A percentile compares a stretch with the other conserved stretches of the same genome.
These are phyloP conservation scores for Eupithecia inturbata DNA, from an alignment of 2,888 invertebrate genomes.

Conservation along the genomic window DNA sequence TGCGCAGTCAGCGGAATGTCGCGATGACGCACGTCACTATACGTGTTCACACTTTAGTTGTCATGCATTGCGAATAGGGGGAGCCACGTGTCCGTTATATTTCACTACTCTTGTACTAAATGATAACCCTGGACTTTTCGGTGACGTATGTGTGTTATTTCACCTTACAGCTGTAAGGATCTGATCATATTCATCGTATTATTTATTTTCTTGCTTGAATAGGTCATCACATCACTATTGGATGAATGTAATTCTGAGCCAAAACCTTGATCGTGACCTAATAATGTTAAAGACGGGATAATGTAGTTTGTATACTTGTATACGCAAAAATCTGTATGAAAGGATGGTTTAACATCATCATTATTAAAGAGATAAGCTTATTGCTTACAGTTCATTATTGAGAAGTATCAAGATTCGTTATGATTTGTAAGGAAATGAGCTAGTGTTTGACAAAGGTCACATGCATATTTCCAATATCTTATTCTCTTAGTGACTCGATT, in stretches of 20 bases:
- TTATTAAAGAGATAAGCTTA: not conserved
- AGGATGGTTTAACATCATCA: not conserved
- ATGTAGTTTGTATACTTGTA: not conserved
- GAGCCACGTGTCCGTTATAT: not conserved
- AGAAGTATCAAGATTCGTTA: not conserved
- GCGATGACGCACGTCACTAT: constrained; percentile 24
- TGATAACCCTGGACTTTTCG: not conserved
- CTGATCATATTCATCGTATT: not conserved
- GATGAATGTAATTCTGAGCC: not conserved
- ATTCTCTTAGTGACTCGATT: not conserved
- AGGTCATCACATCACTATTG: too few species aligned
- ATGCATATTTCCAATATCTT: not conserved
- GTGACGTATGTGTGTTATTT: not conserved
- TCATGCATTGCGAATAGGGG: constrained; percentile 14
- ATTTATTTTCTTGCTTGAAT: not conserved
- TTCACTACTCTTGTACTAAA: not conserved
- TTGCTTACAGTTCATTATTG: not conserved
- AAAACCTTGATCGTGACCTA: not conserved
- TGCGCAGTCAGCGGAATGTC: constrained; percentile 44
- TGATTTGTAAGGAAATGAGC: not conserved
- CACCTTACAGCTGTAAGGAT: not conserved
- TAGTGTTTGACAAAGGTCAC: not conserved
- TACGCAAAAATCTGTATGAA: not conserved
- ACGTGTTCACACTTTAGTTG: constrained; percentile 28
- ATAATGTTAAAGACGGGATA: not conserved